Percentiles rank a stretch among this genome's conserved stretches.
Evolutionary conservation across 92 coral and sea anemone species (phyloP).

Genomic region (Porites evermanni): DNA sequence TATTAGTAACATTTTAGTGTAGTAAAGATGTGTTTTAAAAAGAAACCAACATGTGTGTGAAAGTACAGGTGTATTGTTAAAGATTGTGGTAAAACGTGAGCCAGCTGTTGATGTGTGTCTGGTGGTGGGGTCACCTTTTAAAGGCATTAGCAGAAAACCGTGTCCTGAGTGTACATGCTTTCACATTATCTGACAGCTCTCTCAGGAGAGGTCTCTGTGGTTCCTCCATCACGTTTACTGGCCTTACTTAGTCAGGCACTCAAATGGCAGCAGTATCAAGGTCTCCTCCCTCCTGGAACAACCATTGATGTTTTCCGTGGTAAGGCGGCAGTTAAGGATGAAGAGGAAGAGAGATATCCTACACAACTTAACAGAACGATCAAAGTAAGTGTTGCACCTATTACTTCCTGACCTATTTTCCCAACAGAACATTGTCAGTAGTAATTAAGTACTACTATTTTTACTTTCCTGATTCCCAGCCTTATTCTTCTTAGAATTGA

Average conservation of each 20-base stretch:
- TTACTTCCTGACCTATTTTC: too few species aligned
- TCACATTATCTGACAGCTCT: not conserved
- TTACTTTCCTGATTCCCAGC: too few species aligned
- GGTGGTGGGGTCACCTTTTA: too few species aligned
- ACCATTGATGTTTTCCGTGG: slow-evolving; percentile 98
- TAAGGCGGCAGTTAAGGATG: slow-evolving; percentile 98
- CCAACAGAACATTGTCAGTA: too few species aligned
- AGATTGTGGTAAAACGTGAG: too few species aligned
- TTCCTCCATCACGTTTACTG: slow-evolving; percentile 97
- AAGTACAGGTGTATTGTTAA: too few species aligned
- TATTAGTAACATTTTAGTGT: too few species aligned
- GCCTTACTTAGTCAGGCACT: slow-evolving; percentile 96
- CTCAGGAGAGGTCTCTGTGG: slow-evolving; percentile 68
- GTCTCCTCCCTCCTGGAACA: slow-evolving; percentile 97
- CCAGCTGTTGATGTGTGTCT: too few species aligned
- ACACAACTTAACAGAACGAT: slow-evolving; percentile 90
- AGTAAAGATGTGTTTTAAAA: too few species aligned
- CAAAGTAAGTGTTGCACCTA: slow-evolving; percentile 65
- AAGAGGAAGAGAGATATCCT: slow-evolving; percentile 96
- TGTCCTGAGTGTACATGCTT: not conserved
- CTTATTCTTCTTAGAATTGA: too few species aligned
- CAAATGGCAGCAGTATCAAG: slow-evolving; percentile 99
- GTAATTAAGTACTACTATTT: too few species aligned
- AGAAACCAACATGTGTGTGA: too few species aligned
- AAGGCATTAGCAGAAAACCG: not conserved